Evolutionary conservation across 2,113 vertebrate species (phyloP), one percentile per base, ranked within the genome.

Genomic region (Spea bombifrons): DNA sequence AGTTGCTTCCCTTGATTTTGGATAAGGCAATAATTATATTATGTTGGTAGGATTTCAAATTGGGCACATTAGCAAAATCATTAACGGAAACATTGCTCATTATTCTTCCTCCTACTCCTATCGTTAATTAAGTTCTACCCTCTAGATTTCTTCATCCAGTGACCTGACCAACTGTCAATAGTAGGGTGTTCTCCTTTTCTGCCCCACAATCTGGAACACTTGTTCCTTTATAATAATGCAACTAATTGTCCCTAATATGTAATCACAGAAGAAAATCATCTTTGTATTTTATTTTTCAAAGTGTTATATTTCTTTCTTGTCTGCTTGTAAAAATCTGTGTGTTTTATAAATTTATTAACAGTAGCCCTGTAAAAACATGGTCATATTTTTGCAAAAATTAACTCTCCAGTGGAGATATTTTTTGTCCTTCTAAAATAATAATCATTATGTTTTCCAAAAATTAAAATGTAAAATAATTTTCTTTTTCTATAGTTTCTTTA

Each of bases 141-240:
- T 67, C 46, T 71, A 59, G 47, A 73, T 47, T 48, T 73, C 70
- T 80, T 64, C 64, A 80, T 80, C 45, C 71, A 67, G 61, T 80
- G 77, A 80, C 77, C 77, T 66, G 64, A 73, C 77, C 77, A 80
- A 80, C 77, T 80, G 77, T 80, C 66, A 49, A 45, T 66, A n/a
- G 72, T 73, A 17, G n/a, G 4, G 46, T 73, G 55, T 77, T 47
- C 71, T 73, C 64, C 50, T 67, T 66, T 30, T 67, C 69, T 79
- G 70, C 70, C 77, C 76, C 48, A 16, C 76, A 78, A 78, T 78
- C 76, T 78, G 76, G 76, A 78, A 65, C 49, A 46, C 12, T 43
- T 66, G 65, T 52, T 66, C 3, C 49, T 63, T 5, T 5, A 12
- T 13, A 43, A 46, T 65, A 55, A 17, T 65, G 53, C 49, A 48